Evolutionary conservation across 1,140 invertebrate species (phyloP), one percentile per base, ranked within the genome.

Genomic region (Idris sp.): DNA sequence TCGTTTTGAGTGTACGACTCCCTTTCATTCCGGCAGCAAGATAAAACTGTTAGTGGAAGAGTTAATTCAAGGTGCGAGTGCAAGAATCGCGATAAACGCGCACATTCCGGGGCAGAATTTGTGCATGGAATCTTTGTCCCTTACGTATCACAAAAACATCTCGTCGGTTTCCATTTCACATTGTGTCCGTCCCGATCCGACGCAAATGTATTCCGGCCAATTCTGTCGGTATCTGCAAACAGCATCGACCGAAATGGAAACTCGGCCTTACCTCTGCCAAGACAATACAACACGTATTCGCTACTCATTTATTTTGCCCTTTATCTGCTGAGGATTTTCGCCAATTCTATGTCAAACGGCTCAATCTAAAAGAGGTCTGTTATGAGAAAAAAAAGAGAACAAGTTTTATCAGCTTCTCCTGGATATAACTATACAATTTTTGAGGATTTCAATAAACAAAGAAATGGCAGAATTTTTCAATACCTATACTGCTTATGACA

Each of bases 41-140:
- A 65, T 73, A 58, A 72, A 72, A 65, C 43, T 73, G 51, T 59
- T 18, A 18, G 4, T 28, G 51, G 46, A 69, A 58, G 44, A 53
- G 65, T 69, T 75, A 75, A 75, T 75, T 62, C 59, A 62, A 69
- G 59, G 64, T 64, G 64, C 44, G 44, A 62, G 72, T 44, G 49
- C 51, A 13, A 26, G 31, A 53, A 64, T 69, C 43, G 35, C 56
- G 72, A 74, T 74, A 74, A 74, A 64, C 43, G 36, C 18, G 40
- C 43, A 65, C 54, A 51, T n/a, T n/a, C 58, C 30, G 38, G 30
- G 13, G 44, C 36, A 25, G 33, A 41, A 69, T 64, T 69, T 69
- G 73, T 75, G 73, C 65, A 59, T 75, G 31, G 49, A 43, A 62
- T 58, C 53, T 75, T 75, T 75, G 64, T 75, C 59, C 53, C 19